Conservation (phyloP, 2,888 invertebrate species). For the Lysandra bellargus region DNA sequence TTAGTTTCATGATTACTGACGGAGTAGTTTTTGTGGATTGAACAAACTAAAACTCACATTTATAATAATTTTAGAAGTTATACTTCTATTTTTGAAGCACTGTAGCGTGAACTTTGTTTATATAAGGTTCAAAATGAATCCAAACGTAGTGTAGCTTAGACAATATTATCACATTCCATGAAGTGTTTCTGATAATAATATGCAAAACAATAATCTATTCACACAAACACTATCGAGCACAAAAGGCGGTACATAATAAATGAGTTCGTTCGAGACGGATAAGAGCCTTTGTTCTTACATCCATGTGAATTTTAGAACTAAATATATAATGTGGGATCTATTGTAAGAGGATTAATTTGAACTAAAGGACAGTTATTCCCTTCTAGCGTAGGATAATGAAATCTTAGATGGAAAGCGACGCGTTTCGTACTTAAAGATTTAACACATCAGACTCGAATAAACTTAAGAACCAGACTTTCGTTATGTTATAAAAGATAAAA, state of each 20-base stretch:
- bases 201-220: slow-evolving; percentile 26
- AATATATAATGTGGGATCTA: slow-evolving; percentile 4
- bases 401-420: background rate
- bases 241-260: slow-evolving; percentile 15
- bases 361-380: background rate
- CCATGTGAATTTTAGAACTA: background rate
- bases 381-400: background rate
- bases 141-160: too few species aligned
- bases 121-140: too few species aligned
- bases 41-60: too few species aligned
- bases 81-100: too few species aligned
- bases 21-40: too few species aligned
- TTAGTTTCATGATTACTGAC: too few species aligned
- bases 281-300: slow-evolving; percentile 7
- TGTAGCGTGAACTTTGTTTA: too few species aligned
- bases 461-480: too few species aligned
- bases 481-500: too few species aligned
- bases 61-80: too few species aligned
- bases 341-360: slow-evolving; percentile 9
- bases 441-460: background rate
- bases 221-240: slow-evolving; percentile 27
- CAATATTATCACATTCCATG: too few species aligned
- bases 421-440: background rate
- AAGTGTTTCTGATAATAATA: slow-evolving; percentile 15
- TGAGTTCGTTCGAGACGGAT: slow-evolving; percentile 6